Base-by-base conservation (phyloP, 2,113 vertebrate genomes). In the Nothobranchius furzeri region DNA sequence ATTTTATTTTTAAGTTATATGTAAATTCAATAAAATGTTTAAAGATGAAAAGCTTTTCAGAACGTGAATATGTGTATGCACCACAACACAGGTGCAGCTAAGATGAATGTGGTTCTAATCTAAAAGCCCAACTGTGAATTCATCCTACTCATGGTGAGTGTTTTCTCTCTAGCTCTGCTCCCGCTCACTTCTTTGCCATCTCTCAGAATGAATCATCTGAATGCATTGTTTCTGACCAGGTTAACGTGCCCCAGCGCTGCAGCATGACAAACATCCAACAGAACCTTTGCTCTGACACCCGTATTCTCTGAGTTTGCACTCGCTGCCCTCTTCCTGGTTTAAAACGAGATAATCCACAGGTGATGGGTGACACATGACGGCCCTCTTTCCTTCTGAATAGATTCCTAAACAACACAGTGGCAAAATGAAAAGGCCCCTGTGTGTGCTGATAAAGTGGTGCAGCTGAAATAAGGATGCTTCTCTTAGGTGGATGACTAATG, bases 161-260 rank as follows among this genome's bases (percentile, higher is more conserved):
- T 83, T 85, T 82, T 82, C 81, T 89, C 78, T 70, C 72, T 87
- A 76, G 79, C 69, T 88, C 70, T 82, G 66, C 70, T 20, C 20
- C 42, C 81, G 57, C 73, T 71, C 65, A 54, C 52, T 50, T 55
- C 75, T 69, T 50, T 57, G 64, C 62, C 71, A 71, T 76, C 83
- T 14, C 82, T 66, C 78, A 13, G 70, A 78, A 53, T 89, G 86
- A 90, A 72, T 90, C 89, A 89, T 81, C 61, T 45, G 49, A 74
- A 62, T 37, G 66, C 59, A 51, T 75, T 71, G 81, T 75, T 79
- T 76, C 77, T 79, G 78, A 76, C 82, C 84, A 66, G 71, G 76
- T 83, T 75, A 83, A 40, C 75, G 64, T 52, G 71, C 53, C 51
- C 45, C 70, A 57, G 40, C 2, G 64, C 64, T 49, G 24, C 9